phyloP scores from a whole-genome alignment of 2,113 vertebrate species.

The Salminus brasiliensis region DNA sequence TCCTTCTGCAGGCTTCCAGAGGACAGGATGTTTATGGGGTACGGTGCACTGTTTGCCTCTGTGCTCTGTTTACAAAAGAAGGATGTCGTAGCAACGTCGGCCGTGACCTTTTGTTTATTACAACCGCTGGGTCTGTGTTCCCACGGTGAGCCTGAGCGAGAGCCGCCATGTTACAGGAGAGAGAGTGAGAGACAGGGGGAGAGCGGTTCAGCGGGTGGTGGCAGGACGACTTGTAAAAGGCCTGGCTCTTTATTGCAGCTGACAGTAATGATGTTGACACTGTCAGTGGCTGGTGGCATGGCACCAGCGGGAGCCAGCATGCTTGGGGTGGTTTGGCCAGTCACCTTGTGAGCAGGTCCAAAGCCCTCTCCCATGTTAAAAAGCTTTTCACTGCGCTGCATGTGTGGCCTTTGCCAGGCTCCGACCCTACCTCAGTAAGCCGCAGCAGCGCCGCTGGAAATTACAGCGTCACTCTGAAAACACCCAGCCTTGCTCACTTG shows the following conservation, averaged over 20 bases:
- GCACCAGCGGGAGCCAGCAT: constrained; percentile 43
- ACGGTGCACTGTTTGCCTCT: constrained; percentile 57
- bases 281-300: constrained; percentile 54
- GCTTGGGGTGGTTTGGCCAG: constrained; percentile 64
- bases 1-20: constrained; percentile 30
- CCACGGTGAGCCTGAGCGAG: constrained; percentile 32
- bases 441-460: constrained; percentile 69
- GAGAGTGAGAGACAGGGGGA: neutral
- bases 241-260: constrained; percentile 52
- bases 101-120: constrained; percentile 53
- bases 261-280: constrained; percentile 65
- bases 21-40: constrained; percentile 63
- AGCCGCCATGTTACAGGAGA: constrained; percentile 11
- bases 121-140: constrained; percentile 39
- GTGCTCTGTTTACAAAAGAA: constrained; percentile 64
- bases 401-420: constrained; percentile 69
- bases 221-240: constrained; percentile 49
- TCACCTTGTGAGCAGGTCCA: constrained; percentile 65
- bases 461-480: constrained; percentile 66
- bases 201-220: constrained; percentile 40
- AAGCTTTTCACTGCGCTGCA: constrained; percentile 66
- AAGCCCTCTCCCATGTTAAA: constrained; percentile 72
- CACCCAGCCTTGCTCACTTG: constrained; percentile 63
- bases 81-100: constrained; percentile 61
- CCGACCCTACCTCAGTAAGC: constrained; percentile 52